phyloP scores from a whole-genome alignment of 2,113 vertebrate genomes.

The Odontophorus gujanensis region DNA sequence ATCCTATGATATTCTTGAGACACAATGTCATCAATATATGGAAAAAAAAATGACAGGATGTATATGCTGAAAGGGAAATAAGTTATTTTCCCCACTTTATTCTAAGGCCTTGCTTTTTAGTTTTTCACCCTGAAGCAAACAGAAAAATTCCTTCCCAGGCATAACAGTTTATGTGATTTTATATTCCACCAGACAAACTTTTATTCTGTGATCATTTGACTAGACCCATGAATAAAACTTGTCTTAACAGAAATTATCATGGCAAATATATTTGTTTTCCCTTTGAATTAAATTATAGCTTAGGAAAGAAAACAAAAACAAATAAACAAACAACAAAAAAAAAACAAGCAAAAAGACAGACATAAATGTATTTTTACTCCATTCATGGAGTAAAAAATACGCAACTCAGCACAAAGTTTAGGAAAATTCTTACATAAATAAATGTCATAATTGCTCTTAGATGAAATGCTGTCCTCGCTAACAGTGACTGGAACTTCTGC shows the following conservation, averaged over 20 bases:
- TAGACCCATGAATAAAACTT: background rate
- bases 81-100: background rate
- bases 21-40: background rate
- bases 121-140: constrained; percentile 2
- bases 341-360: background rate
- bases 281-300: background rate
- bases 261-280: background rate
- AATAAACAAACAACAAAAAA: no score
- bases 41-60: background rate
- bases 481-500: background rate
- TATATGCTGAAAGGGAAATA: background rate
- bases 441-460: background rate
- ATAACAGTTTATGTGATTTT: constrained; percentile 4
- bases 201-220: constrained; percentile 37
- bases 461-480: background rate
- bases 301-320: background rate
- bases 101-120: background rate
- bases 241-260: background rate
- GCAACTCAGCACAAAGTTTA: background rate
- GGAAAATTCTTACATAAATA: background rate
- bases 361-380: no score
- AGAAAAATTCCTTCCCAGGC: background rate
- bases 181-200: background rate
- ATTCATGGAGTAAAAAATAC: background rate
- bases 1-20: background rate